phyloP scores from a whole-genome alignment of 2,888 invertebrate genomes.

The Lycia hirtaria region DNA sequence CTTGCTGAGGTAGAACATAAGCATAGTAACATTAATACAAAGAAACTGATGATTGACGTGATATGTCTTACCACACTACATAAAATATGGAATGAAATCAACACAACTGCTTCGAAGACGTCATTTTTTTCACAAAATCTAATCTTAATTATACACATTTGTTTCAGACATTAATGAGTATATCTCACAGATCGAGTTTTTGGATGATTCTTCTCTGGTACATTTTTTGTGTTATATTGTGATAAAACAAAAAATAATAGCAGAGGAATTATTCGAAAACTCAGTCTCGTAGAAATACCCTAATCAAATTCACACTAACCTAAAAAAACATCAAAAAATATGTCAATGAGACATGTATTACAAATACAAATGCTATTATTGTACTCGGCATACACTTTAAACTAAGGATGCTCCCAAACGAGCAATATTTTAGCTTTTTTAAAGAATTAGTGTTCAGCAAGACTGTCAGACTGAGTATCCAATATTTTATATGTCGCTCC shows the following conservation, averaged over 20 bases:
- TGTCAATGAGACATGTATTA: not conserved
- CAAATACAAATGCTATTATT: not conserved
- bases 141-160: not conserved
- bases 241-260: no score
- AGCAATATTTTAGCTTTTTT: no score
- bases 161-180: no score
- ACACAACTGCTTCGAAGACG: not conserved
- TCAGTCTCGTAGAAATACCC: no score
- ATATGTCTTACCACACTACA: not conserved
- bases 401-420: no score
- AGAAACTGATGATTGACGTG: not conserved
- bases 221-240: no score
- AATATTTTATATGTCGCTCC: no score
- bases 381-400: constrained; percentile 8
- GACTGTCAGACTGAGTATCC: no score
- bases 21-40: not conserved
- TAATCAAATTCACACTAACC: not conserved
- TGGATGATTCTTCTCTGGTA: no score
- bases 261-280: no score
- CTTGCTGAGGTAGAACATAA: constrained; percentile 1
- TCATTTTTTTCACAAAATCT: not conserved
- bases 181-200: no score
- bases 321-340: constrained; percentile 5
- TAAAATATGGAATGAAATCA: constrained; percentile 10
- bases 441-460: no score